Percentiles rank a stretch among this genome's conserved stretches.
These are phyloP conservation scores for Cheilosia urbana DNA, from an alignment of 2,888 invertebrate species.

Conservation along the genomic window DNA sequence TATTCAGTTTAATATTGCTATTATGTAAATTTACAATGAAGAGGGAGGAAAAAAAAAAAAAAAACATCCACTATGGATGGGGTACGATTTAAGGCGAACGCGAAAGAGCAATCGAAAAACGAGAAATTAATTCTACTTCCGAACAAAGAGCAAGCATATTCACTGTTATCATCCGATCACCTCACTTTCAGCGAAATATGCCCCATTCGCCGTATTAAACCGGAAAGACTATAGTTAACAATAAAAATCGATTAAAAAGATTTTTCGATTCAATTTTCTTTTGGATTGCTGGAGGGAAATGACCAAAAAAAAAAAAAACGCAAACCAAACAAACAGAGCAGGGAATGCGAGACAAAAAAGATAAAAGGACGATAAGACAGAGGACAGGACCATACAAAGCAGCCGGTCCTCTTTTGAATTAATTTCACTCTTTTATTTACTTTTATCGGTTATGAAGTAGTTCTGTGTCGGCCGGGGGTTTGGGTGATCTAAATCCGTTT, in stretches of 20 bases:
- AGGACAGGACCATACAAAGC: background rate
- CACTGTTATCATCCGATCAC: background rate
- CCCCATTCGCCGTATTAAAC: background rate
- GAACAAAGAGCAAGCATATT: background rate
- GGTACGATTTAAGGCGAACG: background rate
- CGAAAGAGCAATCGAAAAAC: background rate
- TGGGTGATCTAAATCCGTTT: background rate
- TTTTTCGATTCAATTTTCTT: background rate
- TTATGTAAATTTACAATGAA: conserved; percentile 17
- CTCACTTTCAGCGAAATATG: background rate
- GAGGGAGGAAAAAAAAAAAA: background rate
- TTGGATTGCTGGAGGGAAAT: background rate
- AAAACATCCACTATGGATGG: background rate
- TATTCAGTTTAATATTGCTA: background rate
- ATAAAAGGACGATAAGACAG: background rate
- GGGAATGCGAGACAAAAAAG: background rate
- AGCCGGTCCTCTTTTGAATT: background rate
- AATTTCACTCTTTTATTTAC: background rate
- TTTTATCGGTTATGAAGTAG: conserved; percentile 6
- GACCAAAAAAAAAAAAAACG: background rate
- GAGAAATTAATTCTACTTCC: conserved; percentile 7
- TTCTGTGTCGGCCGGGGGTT: background rate
- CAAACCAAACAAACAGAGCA: background rate
- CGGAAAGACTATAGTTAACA: background rate
- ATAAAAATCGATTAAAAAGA: background rate